Conservation (phyloP, 2,113 vertebrate species). For the Pangasianodon hypophthalmus region DNA sequence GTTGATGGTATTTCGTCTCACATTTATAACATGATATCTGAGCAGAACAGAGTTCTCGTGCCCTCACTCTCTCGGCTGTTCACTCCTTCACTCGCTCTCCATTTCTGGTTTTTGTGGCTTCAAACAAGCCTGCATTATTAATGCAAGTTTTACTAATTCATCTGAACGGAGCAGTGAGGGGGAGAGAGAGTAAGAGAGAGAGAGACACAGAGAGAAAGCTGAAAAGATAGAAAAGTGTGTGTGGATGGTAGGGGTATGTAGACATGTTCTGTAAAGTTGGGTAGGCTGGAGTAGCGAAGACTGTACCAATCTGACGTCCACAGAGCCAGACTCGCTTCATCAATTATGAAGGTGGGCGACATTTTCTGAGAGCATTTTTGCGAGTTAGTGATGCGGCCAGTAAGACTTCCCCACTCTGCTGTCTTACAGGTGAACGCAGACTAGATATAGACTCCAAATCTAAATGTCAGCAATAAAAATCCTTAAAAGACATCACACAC, state of each 20-base stretch:
- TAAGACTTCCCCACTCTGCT: conserved; percentile 27
- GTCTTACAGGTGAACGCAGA: conserved; percentile 41
- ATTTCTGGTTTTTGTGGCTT: conserved; percentile 58
- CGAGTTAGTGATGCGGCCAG: conserved; percentile 40
- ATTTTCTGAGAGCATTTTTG: conserved; percentile 35
- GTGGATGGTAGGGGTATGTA: conserved; percentile 20
- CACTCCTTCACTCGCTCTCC: conserved; percentile 44
- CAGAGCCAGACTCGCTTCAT: conserved; percentile 42
- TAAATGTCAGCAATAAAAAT: conserved; percentile 45
- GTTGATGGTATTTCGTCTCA: conserved; percentile 60
- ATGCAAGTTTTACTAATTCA: conserved; percentile 62
- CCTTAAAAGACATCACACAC: not conserved
- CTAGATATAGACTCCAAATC: conserved; percentile 29
- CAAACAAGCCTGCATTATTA: conserved; percentile 63
- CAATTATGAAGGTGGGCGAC: conserved; percentile 55
- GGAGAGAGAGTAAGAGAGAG: conserved; percentile 13
- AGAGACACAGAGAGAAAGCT: conserved; percentile 11
- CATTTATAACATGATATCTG: conserved; percentile 59
- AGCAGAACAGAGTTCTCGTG: conserved; percentile 47
- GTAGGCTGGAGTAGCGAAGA: conserved; percentile 26
- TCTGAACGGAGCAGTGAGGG: conserved; percentile 49
- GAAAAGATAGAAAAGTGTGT: conserved; percentile 19
- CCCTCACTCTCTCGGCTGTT: conserved; percentile 22
- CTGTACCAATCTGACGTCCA: conserved; percentile 45
- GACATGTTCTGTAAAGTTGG: conserved; percentile 44